These are phyloP conservation scores for Blennius ocellaris DNA, from an alignment of 2,113 vertebrate genomes.

Conservation along the genomic window DNA sequence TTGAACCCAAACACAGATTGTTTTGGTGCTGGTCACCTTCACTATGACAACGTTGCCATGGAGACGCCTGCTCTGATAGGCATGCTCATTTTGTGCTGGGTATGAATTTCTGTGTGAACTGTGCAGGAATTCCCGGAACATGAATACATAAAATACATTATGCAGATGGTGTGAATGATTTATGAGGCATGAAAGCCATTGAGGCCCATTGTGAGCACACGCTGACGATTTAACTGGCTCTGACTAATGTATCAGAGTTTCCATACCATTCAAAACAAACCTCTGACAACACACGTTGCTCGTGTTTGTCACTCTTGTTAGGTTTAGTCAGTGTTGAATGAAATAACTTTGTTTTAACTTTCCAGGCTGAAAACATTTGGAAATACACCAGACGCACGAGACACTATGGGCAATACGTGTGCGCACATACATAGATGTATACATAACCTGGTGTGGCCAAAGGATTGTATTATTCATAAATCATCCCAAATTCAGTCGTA, in stretches of 20 bases:
- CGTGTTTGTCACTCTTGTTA: not conserved
- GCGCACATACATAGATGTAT: no score
- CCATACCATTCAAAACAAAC: not conserved
- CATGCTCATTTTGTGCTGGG: slow-evolving; percentile 20
- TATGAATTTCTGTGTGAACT: not conserved
- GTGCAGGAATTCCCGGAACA: not conserved
- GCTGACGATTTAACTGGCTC: slow-evolving; percentile 10
- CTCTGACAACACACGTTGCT: not conserved
- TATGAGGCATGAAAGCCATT: slow-evolving; percentile 37
- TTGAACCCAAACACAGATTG: slow-evolving; percentile 63
- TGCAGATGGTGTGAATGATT: slow-evolving; percentile 44
- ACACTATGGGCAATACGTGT: no score
- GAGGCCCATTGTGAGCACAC: slow-evolving; percentile 4
- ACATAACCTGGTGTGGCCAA: no score
- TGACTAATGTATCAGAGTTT: not conserved
- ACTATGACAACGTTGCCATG: slow-evolving; percentile 77
- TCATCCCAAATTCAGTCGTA: not conserved
- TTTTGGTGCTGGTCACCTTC: slow-evolving; percentile 65
- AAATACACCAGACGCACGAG: no score
- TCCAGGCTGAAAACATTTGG: no score
- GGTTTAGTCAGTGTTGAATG: no score
- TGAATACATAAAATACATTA: slow-evolving; percentile 16
- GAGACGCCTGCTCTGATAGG: slow-evolving; percentile 51
- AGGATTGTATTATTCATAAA: not conserved
- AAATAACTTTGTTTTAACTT: no score